Evolutionary conservation across 2,888 invertebrate species (phyloP), one percentile per base, ranked within the genome.

Genomic region (Trichogramma evanescens): DNA sequence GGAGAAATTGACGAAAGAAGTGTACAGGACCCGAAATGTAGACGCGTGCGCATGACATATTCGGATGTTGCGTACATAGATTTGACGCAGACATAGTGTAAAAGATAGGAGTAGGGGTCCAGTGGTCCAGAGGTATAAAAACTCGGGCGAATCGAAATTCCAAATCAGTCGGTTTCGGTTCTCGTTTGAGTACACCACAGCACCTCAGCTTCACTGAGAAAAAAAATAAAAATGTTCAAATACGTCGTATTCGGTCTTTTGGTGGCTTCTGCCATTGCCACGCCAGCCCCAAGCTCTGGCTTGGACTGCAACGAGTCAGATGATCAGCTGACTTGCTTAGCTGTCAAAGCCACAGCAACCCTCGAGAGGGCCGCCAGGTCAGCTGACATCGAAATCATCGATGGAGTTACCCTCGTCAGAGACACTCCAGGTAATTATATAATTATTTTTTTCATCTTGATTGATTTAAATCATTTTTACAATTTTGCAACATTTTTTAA

Each of bases 361-460:
- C 67, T 86, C 59, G 80, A 83, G 66, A 80, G 82, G 58, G 83
- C 83, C 0, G 79, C 83, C 50, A 80, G 82, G 63, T 82, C 82
- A 67, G 79, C 79, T 67, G 80, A 82, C 69, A 79, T 87, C 62
- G 80, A 83, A 62, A 68, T 87, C 56, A 61, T 82, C 65, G 82
- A 83, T 51, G 87, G 87, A 61, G 75, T 87, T 58, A 79, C 80
- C 61, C 81, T 87, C 66, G 78, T 82, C 65, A 68, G 74, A 46
- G 74, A 75, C 42, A 65, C 66, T n/a, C 74, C 75, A 4, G 62
- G 77, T 78, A 65, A 76, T 75, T 73, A 26, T 26, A 1, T 26
- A 2, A 26, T 3, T 2, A 13, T 26, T 26, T 73, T 53, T 43
- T 50, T 6, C 3, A 10, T 50, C 13, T 13, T 2, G 2, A 13